Percentiles rank a stretch among this genome's conserved stretches.
These are phyloP conservation scores for Nezara viridula DNA, from an alignment of 2,888 invertebrate species.

Conservation along the genomic window DNA sequence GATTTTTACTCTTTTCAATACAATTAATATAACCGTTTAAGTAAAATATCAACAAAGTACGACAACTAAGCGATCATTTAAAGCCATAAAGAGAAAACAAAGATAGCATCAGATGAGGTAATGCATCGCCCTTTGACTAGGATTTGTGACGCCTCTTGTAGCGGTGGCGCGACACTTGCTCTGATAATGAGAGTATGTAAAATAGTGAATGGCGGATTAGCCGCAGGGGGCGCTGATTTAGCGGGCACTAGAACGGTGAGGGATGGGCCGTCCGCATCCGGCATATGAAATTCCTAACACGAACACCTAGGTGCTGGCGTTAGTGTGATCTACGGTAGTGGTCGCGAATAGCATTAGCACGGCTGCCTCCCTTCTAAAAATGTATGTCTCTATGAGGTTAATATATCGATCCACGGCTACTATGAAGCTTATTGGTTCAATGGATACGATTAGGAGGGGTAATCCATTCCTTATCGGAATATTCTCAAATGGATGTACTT, in stretches of 20 bases:
- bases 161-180: not conserved
- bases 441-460: too few species aligned
- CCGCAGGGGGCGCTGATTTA: constrained; percentile 8
- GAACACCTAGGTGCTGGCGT: constrained; percentile 44
- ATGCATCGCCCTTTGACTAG: not conserved
- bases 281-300: constrained; percentile 36
- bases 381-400: not conserved
- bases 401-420: not conserved
- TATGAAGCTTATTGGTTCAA: not conserved
- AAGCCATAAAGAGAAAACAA: not conserved
- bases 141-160: not conserved
- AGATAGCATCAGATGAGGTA: not conserved
- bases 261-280: not conserved
- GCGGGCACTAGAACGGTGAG: constrained; percentile 32
- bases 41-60: too few species aligned
- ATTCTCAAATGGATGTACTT: too few species aligned
- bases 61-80: not conserved
- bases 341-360: constrained; percentile 33
- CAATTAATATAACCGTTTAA: too few species aligned
- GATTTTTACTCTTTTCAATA: too few species aligned
- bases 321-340: constrained; percentile 23
- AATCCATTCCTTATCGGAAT: too few species aligned
- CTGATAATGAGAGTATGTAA: constrained; percentile 46
- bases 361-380: not conserved
- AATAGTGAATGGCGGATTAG: constrained; percentile 29